Base-by-base conservation (phyloP, 2,888 invertebrate species). In the Eupithecia abbreviata region DNA sequence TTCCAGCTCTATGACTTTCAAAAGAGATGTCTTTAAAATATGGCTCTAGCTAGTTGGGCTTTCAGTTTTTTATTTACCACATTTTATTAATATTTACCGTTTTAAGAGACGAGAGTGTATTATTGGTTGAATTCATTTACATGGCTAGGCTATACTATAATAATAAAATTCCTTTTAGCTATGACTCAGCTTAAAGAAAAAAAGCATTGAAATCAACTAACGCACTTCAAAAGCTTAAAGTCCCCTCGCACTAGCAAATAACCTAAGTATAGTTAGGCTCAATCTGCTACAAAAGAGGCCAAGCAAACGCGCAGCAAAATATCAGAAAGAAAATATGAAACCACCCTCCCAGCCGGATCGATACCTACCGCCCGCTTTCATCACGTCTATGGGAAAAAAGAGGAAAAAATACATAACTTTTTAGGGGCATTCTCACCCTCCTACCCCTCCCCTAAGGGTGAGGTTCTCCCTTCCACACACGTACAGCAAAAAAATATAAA, bases 351-450 rank as follows among this genome's bases (percentile, higher is more conserved):
- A 83, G 86, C 82, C 88, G 90, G 93, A 93, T 95, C 94, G 91
- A 95, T 95, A 94, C 90, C 88, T 89, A 89, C 85, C 90, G 91
- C 92, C 30, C 30, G 89, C 91, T 93, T 93, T 92, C 93, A 93
- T 93, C 92, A 92, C 92, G 91, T 92, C 93, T 91, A 94, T 92
- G 90, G 89, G 93, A 93, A 94, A 94, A 94, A 94, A 93, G 92
- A 92, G 91, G 91, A 91, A 92, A 94, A 94, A 94, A 94, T 94
- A 94, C 91, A 94, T 94, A 93, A 94, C 94, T 95, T 95, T 95
- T 95, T 95, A 95, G 94, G 94, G 93, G 94, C 90, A 89, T 90
- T 89, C 87, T 88, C 87, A 84, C 80, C 84, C 84, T 83, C 68
- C 78, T 72, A 74, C 79, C 72, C 79, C 75, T 71, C 81, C 81